phyloP scores from a whole-genome alignment of 1,140 invertebrate genomes.

The Rhynchophorus ferrugineus region DNA sequence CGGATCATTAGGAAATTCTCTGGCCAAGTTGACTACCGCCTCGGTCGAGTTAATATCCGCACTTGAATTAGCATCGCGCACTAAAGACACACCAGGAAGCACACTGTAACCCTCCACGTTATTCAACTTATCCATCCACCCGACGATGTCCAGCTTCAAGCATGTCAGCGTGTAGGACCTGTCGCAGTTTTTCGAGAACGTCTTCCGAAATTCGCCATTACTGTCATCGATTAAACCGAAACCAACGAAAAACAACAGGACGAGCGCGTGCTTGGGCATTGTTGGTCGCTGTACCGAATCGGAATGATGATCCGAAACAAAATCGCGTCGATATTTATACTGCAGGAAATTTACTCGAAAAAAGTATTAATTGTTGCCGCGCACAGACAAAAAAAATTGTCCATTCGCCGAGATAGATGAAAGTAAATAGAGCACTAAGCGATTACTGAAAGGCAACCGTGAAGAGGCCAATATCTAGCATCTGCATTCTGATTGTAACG shows the following conservation, averaged over 20 bases:
- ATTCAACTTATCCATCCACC: conserved; percentile 62
- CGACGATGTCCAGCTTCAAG: conserved; percentile 69
- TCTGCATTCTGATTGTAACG: background rate
- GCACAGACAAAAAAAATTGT: background rate
- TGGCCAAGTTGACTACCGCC: conserved; percentile 59
- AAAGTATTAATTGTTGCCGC: background rate
- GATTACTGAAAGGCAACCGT: background rate
- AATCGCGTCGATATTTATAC: background rate
- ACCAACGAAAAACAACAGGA: background rate
- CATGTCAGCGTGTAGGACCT: conserved; percentile 65
- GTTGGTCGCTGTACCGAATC: background rate
- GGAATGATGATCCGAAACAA: background rate
- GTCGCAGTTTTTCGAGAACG: conserved; percentile 53
- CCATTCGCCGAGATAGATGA: background rate
- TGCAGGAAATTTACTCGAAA: background rate
- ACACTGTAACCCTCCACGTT: conserved; percentile 54
- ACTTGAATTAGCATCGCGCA: conserved; percentile 52
- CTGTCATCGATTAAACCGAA: background rate
- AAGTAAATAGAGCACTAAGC: background rate
- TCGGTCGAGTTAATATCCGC: conserved; percentile 52
- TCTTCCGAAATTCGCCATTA: conserved; percentile 26
- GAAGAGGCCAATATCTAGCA: background rate
- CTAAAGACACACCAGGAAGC: conserved; percentile 60
- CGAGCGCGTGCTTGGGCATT: background rate
- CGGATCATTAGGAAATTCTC: conserved; percentile 64